Evolutionary conservation across 1,140 invertebrate species (phyloP), one percentile per base, ranked within the genome.

Genomic region (Panulirus ornatus): DNA sequence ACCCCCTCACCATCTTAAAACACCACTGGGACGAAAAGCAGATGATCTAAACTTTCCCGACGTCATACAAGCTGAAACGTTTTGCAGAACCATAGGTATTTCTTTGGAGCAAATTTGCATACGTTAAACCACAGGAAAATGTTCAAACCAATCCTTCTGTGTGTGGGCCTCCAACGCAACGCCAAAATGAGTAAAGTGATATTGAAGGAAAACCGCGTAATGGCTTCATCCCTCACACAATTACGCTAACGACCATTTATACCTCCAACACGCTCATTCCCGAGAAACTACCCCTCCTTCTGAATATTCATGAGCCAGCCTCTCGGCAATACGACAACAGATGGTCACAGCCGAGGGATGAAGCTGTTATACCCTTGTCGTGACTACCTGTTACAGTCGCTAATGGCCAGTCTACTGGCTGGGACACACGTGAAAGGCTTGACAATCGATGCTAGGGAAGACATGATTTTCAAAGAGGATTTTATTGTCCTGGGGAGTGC

Each of bases 221-320:
- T 73, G 71, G 71, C 71, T 73, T 36, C 36, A 73, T 73, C 71
- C 71, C 71, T 73, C 34, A 30, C 2, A 36, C 36, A 73, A 73
- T 73, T 73, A 36, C 71, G 71, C 71, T 73, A 73, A 73, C 71
- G 71, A 73, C 71, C 71, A 73, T 73, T 73, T 73, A 73, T 27
- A 36, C 14, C 71, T 36, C 19, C 8, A 30, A 5, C 16, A 30
- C 71, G 34, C 71, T 73, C 14, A 73, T 73, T 73, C 71, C 71
- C 14, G 2, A 73, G n/a, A 73, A 38, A 73, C 36, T 30, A 19
- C 71, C 71, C 71, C 34, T 30, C n/a, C 34, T 73, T 16, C n/a
- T 73, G 30, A 14, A 73, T 73, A 73, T 73, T 73, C 71, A 73
- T 73, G 30, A 36, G 16, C 14, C 30, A 9, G 63, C 16, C 27